Conservation (phyloP, 2,113 vertebrate species). For the Engystomops pustulosus region DNA sequence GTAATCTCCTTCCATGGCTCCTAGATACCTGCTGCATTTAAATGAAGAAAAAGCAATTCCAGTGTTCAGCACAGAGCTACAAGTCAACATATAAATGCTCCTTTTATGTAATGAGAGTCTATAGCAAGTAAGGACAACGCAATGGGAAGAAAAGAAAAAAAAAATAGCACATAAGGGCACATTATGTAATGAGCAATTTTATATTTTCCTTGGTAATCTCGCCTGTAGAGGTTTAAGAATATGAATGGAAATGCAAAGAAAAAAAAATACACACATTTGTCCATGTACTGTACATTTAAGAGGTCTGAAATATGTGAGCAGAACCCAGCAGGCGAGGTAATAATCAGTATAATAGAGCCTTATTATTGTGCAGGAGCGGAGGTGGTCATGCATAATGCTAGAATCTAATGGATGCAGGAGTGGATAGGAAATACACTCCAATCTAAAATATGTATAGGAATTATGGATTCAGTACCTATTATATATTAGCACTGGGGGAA, state of each 20-base stretch:
- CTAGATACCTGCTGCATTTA: conserved; percentile 26
- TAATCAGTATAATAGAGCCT: neutral
- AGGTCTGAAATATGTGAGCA: neutral
- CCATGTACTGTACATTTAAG: neutral
- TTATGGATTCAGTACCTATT: too few species aligned
- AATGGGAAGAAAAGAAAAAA: conserved; percentile 12
- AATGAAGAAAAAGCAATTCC: conserved; percentile 52
- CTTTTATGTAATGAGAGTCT: conserved; percentile 37
- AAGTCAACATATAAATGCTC: conserved; percentile 43
- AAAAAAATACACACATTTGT: conserved; percentile 6
- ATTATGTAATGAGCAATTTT: conserved; percentile 38
- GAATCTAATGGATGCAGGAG: neutral
- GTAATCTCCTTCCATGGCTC: neutral
- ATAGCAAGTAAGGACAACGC: neutral
- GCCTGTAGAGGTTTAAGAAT: conserved; percentile 1
- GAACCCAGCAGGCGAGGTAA: neutral
- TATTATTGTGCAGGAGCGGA: neutral
- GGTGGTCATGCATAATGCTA: neutral
- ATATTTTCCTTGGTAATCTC: conserved; percentile 25
- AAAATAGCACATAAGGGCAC: conserved; percentile 40
- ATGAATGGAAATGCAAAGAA: conserved; percentile 21
- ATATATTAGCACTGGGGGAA: too few species aligned
- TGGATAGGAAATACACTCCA: too few species aligned
- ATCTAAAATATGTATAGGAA: too few species aligned
- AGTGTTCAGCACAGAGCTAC: conserved; percentile 2